Percentiles rank a stretch among this genome's conserved stretches.
Conservation (phyloP, 2,113 vertebrate species). For the Butastur rufipennis region DNA sequence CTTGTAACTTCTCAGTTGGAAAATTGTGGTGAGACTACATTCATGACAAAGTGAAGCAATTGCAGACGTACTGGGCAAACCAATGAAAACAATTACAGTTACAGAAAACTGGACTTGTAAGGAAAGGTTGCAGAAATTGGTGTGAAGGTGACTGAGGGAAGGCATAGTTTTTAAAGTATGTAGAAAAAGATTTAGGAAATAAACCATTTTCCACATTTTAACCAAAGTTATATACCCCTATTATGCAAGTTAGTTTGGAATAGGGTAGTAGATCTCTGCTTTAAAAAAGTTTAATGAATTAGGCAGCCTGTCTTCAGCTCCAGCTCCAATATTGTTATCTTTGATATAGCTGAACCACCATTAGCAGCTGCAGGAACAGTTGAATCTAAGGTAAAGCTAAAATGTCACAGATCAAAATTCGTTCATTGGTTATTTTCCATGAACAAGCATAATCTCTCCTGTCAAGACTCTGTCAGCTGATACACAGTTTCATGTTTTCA, state of each 20-base stretch:
- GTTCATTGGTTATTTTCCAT: not conserved
- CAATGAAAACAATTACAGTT: not conserved
- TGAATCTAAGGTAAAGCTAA: not conserved
- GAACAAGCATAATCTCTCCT: not conserved
- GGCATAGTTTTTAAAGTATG: not conserved
- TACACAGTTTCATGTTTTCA: not conserved
- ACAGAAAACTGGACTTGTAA: not conserved
- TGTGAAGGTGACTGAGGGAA: not conserved
- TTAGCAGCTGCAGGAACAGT: not conserved
- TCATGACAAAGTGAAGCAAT: not conserved
- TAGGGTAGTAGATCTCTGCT: not conserved
- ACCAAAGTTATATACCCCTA: not conserved
- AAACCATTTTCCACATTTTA: not conserved
- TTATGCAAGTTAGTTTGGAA: not conserved
- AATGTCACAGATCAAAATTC: not conserved
- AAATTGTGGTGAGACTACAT: not conserved
- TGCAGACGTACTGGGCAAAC: not conserved
- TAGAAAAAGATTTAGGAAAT: not conserved
- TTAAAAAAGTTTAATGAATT: not conserved
- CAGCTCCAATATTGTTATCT: not conserved
- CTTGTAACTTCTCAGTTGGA: not conserved
- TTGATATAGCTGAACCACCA: not conserved
- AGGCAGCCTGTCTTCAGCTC: not conserved
- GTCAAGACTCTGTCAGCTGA: not conserved
- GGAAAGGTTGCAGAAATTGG: not conserved